Evolutionary conservation across 2,113 vertebrate genomes (phyloP).

Genomic region (Lanius ludovicianus): DNA sequence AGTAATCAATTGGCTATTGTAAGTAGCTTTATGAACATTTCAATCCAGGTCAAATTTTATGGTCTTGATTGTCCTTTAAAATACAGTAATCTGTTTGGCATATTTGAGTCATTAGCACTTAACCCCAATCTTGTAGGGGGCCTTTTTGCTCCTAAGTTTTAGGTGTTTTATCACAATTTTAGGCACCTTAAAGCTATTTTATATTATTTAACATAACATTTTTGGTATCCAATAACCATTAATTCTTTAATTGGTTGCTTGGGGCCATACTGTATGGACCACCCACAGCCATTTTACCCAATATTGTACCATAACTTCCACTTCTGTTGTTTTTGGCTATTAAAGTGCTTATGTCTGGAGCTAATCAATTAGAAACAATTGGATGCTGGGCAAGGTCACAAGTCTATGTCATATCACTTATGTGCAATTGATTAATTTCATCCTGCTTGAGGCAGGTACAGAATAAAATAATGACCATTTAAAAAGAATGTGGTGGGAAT

Average conservation of each 20-base stretch:
- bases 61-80: conserved; percentile 12
- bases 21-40: conserved; percentile 38
- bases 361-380: conserved; percentile 67
- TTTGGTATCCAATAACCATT: conserved; percentile 57
- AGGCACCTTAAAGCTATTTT: conserved; percentile 45
- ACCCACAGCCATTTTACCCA: conserved; percentile 40
- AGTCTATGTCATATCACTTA: conserved; percentile 45
- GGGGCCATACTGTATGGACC: conserved; percentile 43
- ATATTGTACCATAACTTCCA: conserved; percentile 33
- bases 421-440: conserved; percentile 61
- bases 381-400: conserved; percentile 61
- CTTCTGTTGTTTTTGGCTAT: conserved; percentile 60
- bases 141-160: neutral
- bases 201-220: conserved; percentile 51
- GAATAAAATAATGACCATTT: conserved; percentile 36
- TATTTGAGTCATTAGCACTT: conserved; percentile 42
- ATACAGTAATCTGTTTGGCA: neutral
- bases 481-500: conserved; percentile 50
- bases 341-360: conserved; percentile 55
- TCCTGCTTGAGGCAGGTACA: conserved; percentile 55
- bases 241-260: conserved; percentile 64
- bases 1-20: conserved; percentile 45
- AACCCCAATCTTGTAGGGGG: neutral
- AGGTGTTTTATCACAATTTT: conserved; percentile 41
- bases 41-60: conserved; percentile 8